These are phyloP conservation scores for Limnothrissa miodon DNA, from an alignment of 2,113 vertebrate species.

Conservation along the genomic window DNA sequence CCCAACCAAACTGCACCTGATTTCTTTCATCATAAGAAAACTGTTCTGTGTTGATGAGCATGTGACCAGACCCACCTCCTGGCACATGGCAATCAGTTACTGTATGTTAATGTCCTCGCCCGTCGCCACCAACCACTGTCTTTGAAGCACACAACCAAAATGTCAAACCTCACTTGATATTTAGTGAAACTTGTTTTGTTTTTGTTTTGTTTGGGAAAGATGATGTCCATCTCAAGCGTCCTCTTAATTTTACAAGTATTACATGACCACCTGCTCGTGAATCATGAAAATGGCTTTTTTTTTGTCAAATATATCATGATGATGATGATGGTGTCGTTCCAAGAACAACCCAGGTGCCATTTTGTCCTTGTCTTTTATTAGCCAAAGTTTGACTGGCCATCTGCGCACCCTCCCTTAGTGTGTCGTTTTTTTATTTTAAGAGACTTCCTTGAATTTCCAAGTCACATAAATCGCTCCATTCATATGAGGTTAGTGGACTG, in stretches of 20 bases:
- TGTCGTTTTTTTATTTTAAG: slow-evolving; percentile 32
- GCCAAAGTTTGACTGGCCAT: slow-evolving; percentile 10
- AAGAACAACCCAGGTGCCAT: slow-evolving; percentile 17
- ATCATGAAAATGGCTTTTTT: neutral
- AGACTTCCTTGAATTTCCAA: slow-evolving; percentile 22
- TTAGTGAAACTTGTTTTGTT: neutral
- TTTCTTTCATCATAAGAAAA: neutral
- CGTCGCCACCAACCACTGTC: neutral
- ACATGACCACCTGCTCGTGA: neutral
- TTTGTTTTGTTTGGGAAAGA: neutral
- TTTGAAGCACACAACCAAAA: neutral
- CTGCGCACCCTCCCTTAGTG: slow-evolving; percentile 15
- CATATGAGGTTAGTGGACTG: slow-evolving; percentile 27
- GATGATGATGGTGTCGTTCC: neutral
- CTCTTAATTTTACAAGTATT: slow-evolving; percentile 18
- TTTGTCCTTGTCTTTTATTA: slow-evolving; percentile 19
- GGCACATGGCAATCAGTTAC: neutral
- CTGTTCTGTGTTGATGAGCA: neutral
- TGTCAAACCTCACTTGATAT: neutral
- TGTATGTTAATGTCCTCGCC: neutral
- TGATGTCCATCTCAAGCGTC: neutral
- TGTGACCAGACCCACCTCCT: neutral
- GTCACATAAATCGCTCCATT: slow-evolving; percentile 29
- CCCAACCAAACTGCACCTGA: neutral
- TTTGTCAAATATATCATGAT: slow-evolving; percentile 6